Evolutionary conservation across 2,888 invertebrate genomes (phyloP).

Genomic region (Ophion ventricosus): DNA sequence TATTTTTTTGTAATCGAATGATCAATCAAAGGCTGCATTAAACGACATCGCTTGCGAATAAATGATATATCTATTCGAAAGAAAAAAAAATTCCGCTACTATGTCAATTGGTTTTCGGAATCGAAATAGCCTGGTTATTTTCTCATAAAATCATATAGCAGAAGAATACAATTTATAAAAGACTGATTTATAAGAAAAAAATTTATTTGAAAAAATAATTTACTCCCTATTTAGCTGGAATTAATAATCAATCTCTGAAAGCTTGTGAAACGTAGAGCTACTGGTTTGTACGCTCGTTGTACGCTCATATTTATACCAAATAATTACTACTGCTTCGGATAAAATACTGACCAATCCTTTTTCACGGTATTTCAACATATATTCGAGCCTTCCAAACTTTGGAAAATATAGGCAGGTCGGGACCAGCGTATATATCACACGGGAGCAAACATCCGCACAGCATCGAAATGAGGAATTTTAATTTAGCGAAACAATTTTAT

Average conservation of each 20-base stretch:
- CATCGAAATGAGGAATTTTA: slow-evolving; percentile 61
- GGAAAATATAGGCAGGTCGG: not conserved
- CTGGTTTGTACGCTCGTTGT: not conserved
- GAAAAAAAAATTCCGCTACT: not conserved
- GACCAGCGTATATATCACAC: not conserved
- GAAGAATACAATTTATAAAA: not conserved
- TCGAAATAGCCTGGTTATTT: too few relatives aligned
- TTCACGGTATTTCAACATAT: not conserved
- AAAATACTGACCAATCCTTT: not conserved
- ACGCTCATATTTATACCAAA: not conserved
- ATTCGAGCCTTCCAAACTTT: not conserved
- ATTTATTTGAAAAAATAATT: not conserved
- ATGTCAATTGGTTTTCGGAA: too few relatives aligned
- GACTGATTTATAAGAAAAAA: not conserved
- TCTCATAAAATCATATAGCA: too few relatives aligned
- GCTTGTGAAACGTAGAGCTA: too few relatives aligned
- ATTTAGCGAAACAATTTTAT: slow-evolving; percentile 60
- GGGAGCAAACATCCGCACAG: not conserved
- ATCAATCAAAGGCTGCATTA: too few relatives aligned
- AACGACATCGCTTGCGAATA: too few relatives aligned
- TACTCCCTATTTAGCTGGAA: too few relatives aligned
- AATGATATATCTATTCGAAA: too few relatives aligned
- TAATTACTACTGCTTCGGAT: not conserved
- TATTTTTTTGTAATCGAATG: too few relatives aligned
- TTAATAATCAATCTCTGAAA: too few relatives aligned